Base-by-base conservation (phyloP, 2,888 invertebrate species). In the Blastobasis adustella region DNA sequence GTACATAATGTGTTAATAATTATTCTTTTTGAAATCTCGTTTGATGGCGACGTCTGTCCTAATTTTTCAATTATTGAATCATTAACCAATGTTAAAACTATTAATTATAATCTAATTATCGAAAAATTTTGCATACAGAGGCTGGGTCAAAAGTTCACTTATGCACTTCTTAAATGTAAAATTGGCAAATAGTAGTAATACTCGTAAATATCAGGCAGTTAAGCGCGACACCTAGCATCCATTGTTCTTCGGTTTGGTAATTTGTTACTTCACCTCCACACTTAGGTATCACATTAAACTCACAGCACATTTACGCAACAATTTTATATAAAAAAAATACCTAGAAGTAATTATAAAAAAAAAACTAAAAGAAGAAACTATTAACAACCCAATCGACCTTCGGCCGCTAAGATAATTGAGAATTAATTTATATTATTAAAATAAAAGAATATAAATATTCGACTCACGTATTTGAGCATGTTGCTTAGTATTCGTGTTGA, bases 391-490 rank as follows among this genome's bases (percentile, higher is more conserved):
- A 54, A 55, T 46, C 43, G 54, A 58, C 59, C 56, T 61, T 58
- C 46, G 51, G 47, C 23, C 23, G 23, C 23, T 2, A 23, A 23
- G 23, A 23, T 23, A 23, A 23, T 23, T 23, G 23, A 56, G 57
- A 51, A 59, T 65, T 56, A 60, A 62, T 60, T 59, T 58, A 57
- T 52, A 41, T 56, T 8, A 46, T 55, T 54, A 52, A 40, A 39
- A 62, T 60, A 60, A 62, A 50, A 57, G 51, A 23, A 23, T 23
- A 23, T 23, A 23, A 23, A 23, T 23, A 23, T 23, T 23, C 54
- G 49, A 87, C 87, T 88, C 78, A 88, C 88, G 85, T 86, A 86
- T 88, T 84, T 88, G 62, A 86, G 72, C 88, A 88, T 88, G 78
- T 63, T 84, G 83, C 71, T 84, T 69, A 72, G 80, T 82, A 71